Base-by-base conservation (phyloP, 2,113 vertebrate genomes). In the Neogobius melanostomus region DNA sequence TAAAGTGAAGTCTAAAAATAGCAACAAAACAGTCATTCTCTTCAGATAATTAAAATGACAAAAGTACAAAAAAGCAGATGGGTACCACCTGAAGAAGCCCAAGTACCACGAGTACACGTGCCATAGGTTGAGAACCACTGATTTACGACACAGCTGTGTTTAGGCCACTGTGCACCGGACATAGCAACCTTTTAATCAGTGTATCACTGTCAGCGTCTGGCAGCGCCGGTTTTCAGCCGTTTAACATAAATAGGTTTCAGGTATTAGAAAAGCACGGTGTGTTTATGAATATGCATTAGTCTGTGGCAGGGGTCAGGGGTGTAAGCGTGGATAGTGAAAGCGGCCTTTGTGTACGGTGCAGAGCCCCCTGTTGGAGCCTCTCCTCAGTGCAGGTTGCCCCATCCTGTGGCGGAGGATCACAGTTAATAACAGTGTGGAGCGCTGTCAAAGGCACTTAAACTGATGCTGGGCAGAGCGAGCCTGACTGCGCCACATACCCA, bases 381-480 rank as follows among this genome's bases (percentile, higher is more conserved):
- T 83, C 90, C 79, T 85, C 74, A 10, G 63, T 64, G 68, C 71
- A 61, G 78, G 79, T 61, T 87, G 88, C 83, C 82, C 82, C 28
- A 85, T 84, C 77, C 87, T 82, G 90, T 82, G 91, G 90, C 86
- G 89, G 91, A 71, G 72, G 88, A 93, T 93, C 92, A 92, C 87
- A 92, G 91, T 93, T 93, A 93, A 92, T 92, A 94, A 91, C 91
- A 91, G 91, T 91, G 92, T 66, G 83, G 89, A 86, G 76, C 84
- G 86, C 91, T 94, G 93, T 93, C 93, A 94, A 77, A 89, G 90
- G 85, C 89, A 93, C 90, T 94, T 94, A 94, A 74, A 8, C 74
- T 94, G 92, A 94, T 11, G 86, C 89, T 93, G 89, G 92, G 89
- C 93, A 94, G 93, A 79, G 88, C 54, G 80, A 73, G 75, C 76